These are phyloP conservation scores for Masticophis lateralis DNA, from an alignment of 2,797 vertebrate species.

Conservation along the genomic window DNA sequence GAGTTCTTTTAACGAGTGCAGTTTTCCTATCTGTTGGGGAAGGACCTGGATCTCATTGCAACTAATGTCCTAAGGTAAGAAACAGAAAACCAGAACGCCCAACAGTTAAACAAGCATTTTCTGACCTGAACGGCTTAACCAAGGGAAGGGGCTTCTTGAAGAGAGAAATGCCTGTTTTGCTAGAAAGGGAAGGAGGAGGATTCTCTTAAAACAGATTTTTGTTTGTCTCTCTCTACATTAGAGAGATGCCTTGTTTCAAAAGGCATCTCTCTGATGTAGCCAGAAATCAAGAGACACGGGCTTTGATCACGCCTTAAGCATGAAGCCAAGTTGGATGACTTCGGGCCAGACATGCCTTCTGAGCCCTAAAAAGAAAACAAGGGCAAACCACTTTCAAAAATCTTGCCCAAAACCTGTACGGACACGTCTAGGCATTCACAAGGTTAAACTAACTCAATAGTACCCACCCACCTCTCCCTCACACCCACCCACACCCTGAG, in stretches of 20 bases:
- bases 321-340: background rate
- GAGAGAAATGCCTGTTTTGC: background rate
- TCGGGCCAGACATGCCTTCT: background rate
- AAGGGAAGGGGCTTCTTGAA: background rate
- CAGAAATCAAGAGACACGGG: background rate
- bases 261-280: background rate
- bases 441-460: background rate
- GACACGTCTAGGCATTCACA: background rate
- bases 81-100: constrained; percentile 21
- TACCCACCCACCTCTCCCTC: background rate
- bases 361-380: background rate
- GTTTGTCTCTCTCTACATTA: too few species aligned
- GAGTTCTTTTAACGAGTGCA: constrained; percentile 90
- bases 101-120: background rate
- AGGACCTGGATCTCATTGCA: constrained; percentile 97
- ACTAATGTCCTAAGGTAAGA: constrained; percentile 87
- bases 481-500: background rate
- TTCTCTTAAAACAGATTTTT: background rate
- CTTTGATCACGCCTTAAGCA: background rate
- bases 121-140: background rate
- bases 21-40: constrained; percentile 92
- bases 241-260: background rate
- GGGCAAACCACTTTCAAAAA: background rate
- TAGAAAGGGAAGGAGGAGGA: background rate
- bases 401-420: background rate